Conservation (phyloP, 2,113 vertebrate genomes). For the Ciconia stormi region DNA sequence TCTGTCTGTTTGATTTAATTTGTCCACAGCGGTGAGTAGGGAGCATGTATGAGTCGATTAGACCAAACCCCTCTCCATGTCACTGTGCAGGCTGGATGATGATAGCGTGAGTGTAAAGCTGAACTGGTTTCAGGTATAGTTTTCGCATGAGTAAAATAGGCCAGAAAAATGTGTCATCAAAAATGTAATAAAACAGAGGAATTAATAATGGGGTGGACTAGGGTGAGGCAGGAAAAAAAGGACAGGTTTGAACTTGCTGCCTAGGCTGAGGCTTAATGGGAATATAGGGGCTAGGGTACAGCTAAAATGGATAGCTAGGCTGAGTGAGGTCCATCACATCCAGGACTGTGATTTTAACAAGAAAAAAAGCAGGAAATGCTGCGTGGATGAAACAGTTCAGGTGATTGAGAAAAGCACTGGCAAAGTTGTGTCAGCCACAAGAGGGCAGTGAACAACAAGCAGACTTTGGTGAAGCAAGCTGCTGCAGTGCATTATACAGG, state of each 20-base stretch:
- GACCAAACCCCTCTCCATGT: background rate
- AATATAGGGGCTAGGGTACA: background rate
- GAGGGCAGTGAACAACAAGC: background rate
- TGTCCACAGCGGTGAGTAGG: background rate
- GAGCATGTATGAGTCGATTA: background rate
- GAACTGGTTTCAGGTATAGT: background rate
- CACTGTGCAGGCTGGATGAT: background rate
- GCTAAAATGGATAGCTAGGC: background rate
- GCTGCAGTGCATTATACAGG: no score
- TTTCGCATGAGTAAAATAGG: background rate
- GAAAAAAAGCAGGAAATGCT: background rate
- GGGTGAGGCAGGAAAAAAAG: background rate
- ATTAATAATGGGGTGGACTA: background rate
- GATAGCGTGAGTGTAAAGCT: background rate
- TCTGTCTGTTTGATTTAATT: background rate
- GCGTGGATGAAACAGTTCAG: background rate
- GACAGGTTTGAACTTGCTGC: background rate
- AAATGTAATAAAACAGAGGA: background rate
- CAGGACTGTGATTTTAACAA: background rate
- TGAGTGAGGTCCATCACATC: background rate
- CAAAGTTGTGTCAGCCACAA: background rate
- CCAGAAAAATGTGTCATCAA: background rate
- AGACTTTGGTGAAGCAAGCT: background rate
- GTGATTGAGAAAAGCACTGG: no score
- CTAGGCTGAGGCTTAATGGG: background rate